These are phyloP conservation scores for Squalus acanthias DNA, from an alignment of 2,797 vertebrate species.

Conservation along the genomic window DNA sequence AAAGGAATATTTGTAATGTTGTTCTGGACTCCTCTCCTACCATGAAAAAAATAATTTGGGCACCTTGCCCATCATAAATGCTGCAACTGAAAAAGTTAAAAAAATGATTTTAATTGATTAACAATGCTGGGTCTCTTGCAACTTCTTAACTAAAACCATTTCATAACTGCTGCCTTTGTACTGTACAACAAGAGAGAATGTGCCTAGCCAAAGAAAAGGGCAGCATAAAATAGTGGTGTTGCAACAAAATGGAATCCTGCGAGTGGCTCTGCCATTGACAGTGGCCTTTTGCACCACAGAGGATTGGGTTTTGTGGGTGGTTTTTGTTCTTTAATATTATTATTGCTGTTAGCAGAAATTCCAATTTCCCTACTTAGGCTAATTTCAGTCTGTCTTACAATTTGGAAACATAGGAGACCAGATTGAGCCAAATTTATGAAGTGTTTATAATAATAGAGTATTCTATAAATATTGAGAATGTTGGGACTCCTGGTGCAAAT, in stretches of 20 bases:
- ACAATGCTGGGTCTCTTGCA: no score
- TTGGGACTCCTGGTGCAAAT: background rate
- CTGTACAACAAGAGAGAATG: no score
- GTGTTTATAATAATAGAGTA: background rate
- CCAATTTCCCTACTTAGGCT: background rate
- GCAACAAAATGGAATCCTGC: background rate
- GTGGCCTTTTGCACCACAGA: background rate
- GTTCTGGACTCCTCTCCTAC: background rate
- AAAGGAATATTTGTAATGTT: background rate
- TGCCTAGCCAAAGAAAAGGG: background rate
- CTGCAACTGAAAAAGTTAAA: no score
- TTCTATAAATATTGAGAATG: background rate
- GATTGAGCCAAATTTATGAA: background rate
- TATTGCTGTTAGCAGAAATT: background rate
- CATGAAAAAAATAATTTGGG: background rate
- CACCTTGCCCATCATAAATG: background rate
- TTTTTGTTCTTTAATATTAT: background rate
- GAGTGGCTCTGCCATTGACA: background rate
- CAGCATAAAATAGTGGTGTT: background rate
- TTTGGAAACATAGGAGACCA: background rate
- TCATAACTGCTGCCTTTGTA: background rate
- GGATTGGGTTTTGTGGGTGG: background rate
- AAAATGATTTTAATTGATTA: no score
- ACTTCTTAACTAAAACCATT: background rate
- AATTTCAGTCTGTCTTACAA: background rate